Conservation (phyloP, 2,797 vertebrate species). For the Brotogeris chrysoptera region DNA sequence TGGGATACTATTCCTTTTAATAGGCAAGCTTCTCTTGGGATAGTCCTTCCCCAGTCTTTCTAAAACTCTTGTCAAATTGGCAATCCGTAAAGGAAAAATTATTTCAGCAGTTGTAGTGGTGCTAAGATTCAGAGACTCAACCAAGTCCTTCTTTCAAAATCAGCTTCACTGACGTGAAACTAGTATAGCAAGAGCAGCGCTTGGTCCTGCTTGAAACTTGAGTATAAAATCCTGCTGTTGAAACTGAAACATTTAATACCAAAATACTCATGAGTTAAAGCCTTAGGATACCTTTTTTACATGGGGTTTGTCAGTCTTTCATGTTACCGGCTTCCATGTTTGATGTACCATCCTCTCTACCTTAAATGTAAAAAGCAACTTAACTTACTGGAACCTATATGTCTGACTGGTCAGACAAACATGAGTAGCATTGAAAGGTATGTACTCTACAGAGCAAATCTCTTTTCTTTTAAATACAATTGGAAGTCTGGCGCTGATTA, state of each 20-base stretch:
- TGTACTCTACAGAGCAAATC: background rate
- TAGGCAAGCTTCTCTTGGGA: background rate
- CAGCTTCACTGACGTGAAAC: background rate
- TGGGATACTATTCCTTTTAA: background rate
- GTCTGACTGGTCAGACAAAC: background rate
- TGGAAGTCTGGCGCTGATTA: background rate
- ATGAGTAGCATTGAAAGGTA: background rate
- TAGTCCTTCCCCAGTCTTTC: background rate
- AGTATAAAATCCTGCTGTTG: background rate
- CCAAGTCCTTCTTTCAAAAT: background rate
- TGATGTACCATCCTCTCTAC: background rate
- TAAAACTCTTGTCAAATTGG: background rate
- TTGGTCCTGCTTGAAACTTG: background rate
- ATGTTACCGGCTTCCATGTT: background rate
- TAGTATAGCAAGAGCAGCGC: background rate
- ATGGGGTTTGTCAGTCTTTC: background rate
- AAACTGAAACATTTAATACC: background rate
- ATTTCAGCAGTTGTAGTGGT: background rate
- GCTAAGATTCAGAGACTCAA: background rate
- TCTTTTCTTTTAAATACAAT: background rate
- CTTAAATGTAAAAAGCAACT: background rate
- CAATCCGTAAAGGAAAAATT: background rate
- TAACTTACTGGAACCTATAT: fast-evolving
- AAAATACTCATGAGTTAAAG: background rate
- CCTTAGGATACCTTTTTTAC: background rate